These are phyloP conservation scores for Drosophila auraria DNA, from an alignment of 1,140 invertebrate species.

Conservation along the genomic window DNA sequence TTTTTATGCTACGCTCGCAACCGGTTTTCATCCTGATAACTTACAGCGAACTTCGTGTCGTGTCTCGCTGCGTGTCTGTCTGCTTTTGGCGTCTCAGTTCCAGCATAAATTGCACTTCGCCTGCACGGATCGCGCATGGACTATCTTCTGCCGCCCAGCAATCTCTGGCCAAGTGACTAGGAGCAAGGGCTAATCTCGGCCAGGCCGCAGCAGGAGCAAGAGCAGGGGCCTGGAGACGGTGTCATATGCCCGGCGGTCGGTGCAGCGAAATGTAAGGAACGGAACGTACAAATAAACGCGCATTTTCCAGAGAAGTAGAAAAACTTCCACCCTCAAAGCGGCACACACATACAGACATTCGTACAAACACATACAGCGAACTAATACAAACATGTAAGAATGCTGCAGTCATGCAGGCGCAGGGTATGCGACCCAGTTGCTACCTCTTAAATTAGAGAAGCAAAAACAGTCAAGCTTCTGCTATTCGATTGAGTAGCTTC, in stretches of 20 bases:
- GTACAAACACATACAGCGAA: constrained; percentile 55
- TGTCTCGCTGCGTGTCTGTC: constrained; percentile 50
- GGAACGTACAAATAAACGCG: constrained; percentile 79
- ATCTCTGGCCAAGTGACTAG: constrained; percentile 7
- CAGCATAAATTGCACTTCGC: constrained; percentile 64
- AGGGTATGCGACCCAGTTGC: constrained; percentile 16
- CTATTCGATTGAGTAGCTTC: background rate
- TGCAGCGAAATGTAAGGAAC: constrained; percentile 70
- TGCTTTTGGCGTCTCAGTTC: constrained; percentile 45
- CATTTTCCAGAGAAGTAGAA: constrained; percentile 84
- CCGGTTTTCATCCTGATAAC: constrained; percentile 64
- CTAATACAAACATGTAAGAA: constrained; percentile 71
- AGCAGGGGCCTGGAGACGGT: constrained; percentile 29
- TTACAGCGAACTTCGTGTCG: constrained; percentile 57
- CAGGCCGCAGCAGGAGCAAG: constrained; percentile 9
- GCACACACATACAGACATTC: constrained; percentile 52
- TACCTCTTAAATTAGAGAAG: constrained; percentile 15
- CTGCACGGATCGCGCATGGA: constrained; percentile 43
- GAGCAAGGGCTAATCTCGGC: constrained; percentile 21
- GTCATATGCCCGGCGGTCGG: constrained; percentile 62
- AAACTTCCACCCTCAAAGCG: constrained; percentile 82
- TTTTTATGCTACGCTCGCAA: constrained; percentile 59
- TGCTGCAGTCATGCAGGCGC: constrained; percentile 39
- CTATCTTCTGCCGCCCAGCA: constrained; percentile 9
- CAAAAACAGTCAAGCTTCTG: background rate